Evolutionary conservation across 2,113 vertebrate genomes (phyloP), one percentile per base, ranked within the genome.

Genomic region (Bubo blakistoni): DNA sequence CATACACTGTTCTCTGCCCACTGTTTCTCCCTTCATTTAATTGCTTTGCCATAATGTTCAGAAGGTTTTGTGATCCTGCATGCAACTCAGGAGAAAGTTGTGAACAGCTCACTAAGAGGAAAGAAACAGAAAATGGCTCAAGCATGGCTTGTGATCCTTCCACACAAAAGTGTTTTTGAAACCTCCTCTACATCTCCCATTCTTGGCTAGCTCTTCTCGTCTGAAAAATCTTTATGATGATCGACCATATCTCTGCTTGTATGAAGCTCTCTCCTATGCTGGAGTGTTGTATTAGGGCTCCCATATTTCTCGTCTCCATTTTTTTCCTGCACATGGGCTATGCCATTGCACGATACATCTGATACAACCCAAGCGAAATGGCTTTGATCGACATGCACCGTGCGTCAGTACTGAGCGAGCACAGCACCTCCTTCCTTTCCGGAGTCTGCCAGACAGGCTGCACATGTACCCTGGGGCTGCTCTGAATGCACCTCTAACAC

Each of bases 301-400:
- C 59, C 1, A 0, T 36, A 9, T 74, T 93, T 78, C 40, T 44
- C 36, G 47, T 65, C 54, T 44, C 55, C 2, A 0, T 14, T 25
- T 61, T 91, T 93, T 61, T 32, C 51, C 62, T 36, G 49, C 16
- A 22, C 29, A 4, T 4, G 36, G 27, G 27, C n/a, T 51, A 4
- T 62, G 42, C 44, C 4, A 1, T 27, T 54, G 10, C 34, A 34
- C 0, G 0, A 42, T 55, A 29, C 47, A 10, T 42, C 81, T 46
- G 38, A n/a, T 15, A n/a, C 3, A 54, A 16, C 16, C 32, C 67
- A 67, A 69, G 49, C 21, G 32, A 27, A 72, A 21, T 3, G 17
- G 71, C 29, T 81, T 55, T 77, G 40, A 47, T 74, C 12, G 77
- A n/a, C 42, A 12, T 1, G 14, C n/a, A 32, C 17, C 25, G 20